Base-by-base conservation (phyloP, 2,888 invertebrate species). In the Neoaliturus tenellus region DNA sequence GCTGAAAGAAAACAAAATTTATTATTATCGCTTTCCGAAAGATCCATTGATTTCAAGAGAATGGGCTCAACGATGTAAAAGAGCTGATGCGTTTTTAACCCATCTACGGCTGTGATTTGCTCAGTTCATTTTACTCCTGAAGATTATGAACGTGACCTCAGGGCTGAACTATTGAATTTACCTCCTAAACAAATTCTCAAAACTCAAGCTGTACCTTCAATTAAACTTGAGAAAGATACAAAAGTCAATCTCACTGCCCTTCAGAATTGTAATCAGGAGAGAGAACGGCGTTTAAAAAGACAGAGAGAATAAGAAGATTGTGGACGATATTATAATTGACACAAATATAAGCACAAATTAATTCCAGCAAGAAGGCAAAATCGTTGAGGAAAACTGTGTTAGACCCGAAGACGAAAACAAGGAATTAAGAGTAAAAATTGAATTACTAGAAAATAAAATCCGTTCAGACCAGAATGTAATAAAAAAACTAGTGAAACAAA, bases 91-190 rank as follows among this genome's bases (percentile, higher is more conserved):
- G 62, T 44, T 25, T 80, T 80, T 25, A 71, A 82, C 31, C 82
- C 69, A 28, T 44, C 0, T 25, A 69, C 82, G n/a, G 8, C 82
- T 6, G 48, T 23, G 17, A 48, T 69, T 44, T 82, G 69, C 23
- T 82, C 82, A 28, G 69, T 39, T 12, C 44, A 69, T 71, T 82
- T 82, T 71, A 82, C 69, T 25, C 12, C 3, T 12, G 14, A 82
- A 31, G 82, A 69, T 82, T 82, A 82, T 44, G 51, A 71, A 69
- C 67, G 82, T 12, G 82, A 82, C 48, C 33, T 82, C 20, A 69
- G 71, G 28, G 41, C 82, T 10, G 82, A 82, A 71, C 71, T 82
- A 25, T 82, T 82, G 41, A 71, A 71, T 41, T 23, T 71, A n/a
- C 41, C 82, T 28, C 69, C 69, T 0, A 82, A 82, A 44, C 39